Conservation (phyloP, 2,888 invertebrate species). For the Philonicus albiceps region DNA sequence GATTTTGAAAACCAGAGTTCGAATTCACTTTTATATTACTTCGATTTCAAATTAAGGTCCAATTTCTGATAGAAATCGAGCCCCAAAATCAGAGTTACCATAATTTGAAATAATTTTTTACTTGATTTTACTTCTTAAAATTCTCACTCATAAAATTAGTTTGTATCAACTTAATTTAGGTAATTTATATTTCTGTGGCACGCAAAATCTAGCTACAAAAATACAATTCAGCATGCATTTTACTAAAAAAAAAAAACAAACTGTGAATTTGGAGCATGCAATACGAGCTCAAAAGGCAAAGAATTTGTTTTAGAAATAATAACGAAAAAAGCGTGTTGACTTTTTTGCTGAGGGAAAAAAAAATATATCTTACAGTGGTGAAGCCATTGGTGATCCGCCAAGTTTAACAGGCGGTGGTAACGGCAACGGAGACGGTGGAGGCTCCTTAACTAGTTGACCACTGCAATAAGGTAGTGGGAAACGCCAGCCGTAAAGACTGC, state of each 20-base stretch:
- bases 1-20: no score
- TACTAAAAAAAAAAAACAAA: slow-evolving; percentile 46
- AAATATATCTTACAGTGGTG: slow-evolving; percentile 69
- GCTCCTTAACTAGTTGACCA: slow-evolving; percentile 75
- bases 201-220: slow-evolving; percentile 30
- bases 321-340: neutral
- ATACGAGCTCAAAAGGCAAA: neutral
- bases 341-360: neutral
- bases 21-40: no score
- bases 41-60: no score
- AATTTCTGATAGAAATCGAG: no score
- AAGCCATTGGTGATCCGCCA: slow-evolving; percentile 73
- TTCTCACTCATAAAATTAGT: neutral
- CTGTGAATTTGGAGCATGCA: slow-evolving; percentile 14
- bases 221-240: slow-evolving; percentile 32
- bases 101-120: no score
- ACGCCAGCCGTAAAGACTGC: slow-evolving; percentile 95
- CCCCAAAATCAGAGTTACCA: no score
- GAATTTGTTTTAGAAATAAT: neutral
- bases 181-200: neutral
- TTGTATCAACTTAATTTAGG: neutral
- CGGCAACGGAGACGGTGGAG: slow-evolving; percentile 80
- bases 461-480: slow-evolving; percentile 96
- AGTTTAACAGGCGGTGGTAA: slow-evolving; percentile 81
- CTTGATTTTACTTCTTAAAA: no score